A percentile compares a stretch with the other conserved stretches of the same genome.
phyloP scores from a whole-genome alignment of 2,888 invertebrate species.

The Agriotes lineatus region DNA sequence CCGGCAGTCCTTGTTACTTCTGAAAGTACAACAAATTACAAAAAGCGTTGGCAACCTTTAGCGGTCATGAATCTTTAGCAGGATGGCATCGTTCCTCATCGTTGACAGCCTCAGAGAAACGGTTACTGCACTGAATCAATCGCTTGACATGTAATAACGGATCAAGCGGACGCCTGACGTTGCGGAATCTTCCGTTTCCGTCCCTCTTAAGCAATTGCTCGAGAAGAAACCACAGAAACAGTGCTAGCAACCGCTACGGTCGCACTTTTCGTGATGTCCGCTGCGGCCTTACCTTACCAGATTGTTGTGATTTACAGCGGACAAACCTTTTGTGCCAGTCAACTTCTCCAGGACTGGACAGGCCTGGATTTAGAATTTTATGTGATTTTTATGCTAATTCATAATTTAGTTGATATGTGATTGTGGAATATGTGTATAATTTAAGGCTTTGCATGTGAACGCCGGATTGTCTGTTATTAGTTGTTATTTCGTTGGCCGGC shows the following conservation, averaged over 20 bases:
- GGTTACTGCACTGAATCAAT: constrained; percentile 52
- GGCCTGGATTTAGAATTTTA: constrained; percentile 64
- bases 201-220: not conserved
- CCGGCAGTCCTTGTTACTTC: constrained; percentile 12
- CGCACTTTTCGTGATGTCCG: constrained; percentile 46
- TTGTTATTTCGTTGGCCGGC: constrained; percentile 22
- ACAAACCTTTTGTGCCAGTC: constrained; percentile 65
- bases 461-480: constrained; percentile 36
- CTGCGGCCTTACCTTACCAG: constrained; percentile 49
- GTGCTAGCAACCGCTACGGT: constrained; percentile 14
- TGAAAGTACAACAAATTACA: constrained; percentile 49
- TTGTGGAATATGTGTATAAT: constrained; percentile 45
- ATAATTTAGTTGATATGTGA: constrained; percentile 59
- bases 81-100: constrained; percentile 50
- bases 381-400: constrained; percentile 67
- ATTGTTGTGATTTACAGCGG: constrained; percentile 63
- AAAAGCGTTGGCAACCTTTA: constrained; percentile 50
- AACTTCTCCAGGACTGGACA: constrained; percentile 59
- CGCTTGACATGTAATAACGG: constrained; percentile 48
- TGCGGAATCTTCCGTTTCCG: constrained; percentile 19
- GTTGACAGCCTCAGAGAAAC: constrained; percentile 49
- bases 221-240: not conserved
- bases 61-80: constrained; percentile 51
- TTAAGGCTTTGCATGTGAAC: constrained; percentile 39
- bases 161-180: constrained; percentile 23